Evolutionary conservation across 2,888 invertebrate genomes (phyloP), one percentile per base, ranked within the genome.

Genomic region (Isotomurus palustris): DNA sequence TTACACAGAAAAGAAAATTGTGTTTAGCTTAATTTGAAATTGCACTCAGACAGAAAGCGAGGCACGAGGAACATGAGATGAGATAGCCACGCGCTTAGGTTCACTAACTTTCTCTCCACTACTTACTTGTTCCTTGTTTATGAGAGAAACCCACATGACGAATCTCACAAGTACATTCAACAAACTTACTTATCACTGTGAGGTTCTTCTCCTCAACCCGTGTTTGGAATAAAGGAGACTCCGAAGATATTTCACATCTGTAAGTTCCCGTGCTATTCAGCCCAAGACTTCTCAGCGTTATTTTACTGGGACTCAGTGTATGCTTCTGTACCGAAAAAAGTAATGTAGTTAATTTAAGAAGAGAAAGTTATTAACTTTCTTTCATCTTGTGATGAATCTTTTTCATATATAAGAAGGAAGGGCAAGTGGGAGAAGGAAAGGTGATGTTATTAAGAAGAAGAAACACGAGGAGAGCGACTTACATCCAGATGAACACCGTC

Each of bases 221-320:
- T 27, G 54, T 54, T 54, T 54, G 82, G 73, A 87, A 87, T 66
- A 38, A 3, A 12, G 85, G 85, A 12, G 87, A 86, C 75, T 87
- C 87, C 1, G 86, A 87, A 27, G 86, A 86, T 58, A 87, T 85
- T 74, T 87, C 87, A 73, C 87, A 87, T 67, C 83, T 80, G 76
- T 85, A 87, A 51, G 84, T 72, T 2, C 87, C 87, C 56, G 84
- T 83, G 5, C 86, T 83, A 73, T 84, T 36, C 22, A 38, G 27
- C 19, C 27, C 27, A 3, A 54, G 24, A 21, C 27, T 54, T 25
- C 36, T 14, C 3, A 54, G 47, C 8, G 38, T 45, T 14, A 54
- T 48, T 24, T 29, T 38, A 28, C 21, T 40, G 12, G 14, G 5
- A 40, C 35, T 49, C 35, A 32, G 48, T 49, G 29, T n/a, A 35